These are phyloP conservation scores for Malurus alboscapulatus DNA, from an alignment of 2,113 vertebrate genomes.

Conservation along the genomic window DNA sequence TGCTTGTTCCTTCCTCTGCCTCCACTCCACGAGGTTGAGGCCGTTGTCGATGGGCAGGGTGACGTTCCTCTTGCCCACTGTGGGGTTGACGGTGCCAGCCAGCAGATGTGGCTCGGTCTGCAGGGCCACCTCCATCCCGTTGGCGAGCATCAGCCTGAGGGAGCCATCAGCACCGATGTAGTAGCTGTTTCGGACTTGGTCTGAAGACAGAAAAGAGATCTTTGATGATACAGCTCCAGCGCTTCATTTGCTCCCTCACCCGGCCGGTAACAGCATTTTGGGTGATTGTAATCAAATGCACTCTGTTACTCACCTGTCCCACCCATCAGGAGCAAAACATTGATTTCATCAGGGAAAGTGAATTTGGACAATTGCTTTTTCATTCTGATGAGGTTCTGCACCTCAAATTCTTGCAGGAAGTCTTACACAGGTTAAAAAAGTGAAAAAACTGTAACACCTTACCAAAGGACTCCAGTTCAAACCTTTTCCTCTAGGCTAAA, in stretches of 20 bases:
- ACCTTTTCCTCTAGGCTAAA: background rate
- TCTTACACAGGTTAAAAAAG: background rate
- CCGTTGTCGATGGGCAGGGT: conserved; percentile 95
- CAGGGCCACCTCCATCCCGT: conserved; percentile 95
- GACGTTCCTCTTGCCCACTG: conserved; percentile 93
- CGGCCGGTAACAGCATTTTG: background rate
- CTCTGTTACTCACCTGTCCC: background rate
- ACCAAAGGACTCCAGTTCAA: background rate
- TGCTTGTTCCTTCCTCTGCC: conserved; percentile 94
- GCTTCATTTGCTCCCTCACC: background rate
- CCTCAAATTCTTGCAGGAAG: background rate
- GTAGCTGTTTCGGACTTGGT: conserved; percentile 98
- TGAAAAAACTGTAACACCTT: background rate
- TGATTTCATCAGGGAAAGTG: background rate
- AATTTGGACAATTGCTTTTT: background rate
- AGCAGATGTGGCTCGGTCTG: conserved; percentile 95
- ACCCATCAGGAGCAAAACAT: background rate
- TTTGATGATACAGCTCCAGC: background rate
- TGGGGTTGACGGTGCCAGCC: conserved; percentile 94
- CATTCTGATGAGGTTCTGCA: background rate
- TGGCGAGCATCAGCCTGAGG: conserved; percentile 89
- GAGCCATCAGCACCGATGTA: conserved; percentile 94
- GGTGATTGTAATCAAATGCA: background rate
- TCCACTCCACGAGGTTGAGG: conserved; percentile 96
- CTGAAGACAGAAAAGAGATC: conserved; percentile 66